Conservation (phyloP, 2,797 vertebrate genomes). For the Anisognathus igniventris region DNA sequence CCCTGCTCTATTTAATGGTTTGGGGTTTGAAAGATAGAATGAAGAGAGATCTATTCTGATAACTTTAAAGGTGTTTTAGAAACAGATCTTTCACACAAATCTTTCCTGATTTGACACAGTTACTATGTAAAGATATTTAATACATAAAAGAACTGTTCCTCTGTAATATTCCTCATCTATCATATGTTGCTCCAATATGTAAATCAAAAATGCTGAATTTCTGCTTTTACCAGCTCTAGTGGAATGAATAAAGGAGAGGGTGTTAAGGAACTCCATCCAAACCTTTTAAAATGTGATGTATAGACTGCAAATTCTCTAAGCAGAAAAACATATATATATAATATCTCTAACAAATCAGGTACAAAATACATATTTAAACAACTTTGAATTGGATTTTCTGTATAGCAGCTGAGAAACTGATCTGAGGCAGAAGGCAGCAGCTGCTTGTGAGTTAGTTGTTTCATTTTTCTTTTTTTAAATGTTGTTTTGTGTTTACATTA, state of each 20-base stretch:
- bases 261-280: neutral
- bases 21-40: neutral
- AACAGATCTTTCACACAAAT: neutral
- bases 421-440: neutral
- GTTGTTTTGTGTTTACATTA: neutral
- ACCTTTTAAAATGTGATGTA: neutral
- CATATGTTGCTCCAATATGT: neutral
- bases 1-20: neutral
- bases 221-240: neutral
- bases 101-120: constrained; percentile 4
- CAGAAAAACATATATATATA: neutral
- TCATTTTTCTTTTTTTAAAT: no score
- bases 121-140: neutral
- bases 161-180: neutral
- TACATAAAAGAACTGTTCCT: neutral
- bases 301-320: neutral
- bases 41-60: neutral
- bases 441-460: neutral
- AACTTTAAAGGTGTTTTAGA: constrained; percentile 2
- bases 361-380: neutral
- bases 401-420: neutral
- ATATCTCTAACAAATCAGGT: neutral
- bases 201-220: neutral
- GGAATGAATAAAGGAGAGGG: neutral
- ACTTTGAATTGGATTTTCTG: neutral